Conservation (phyloP, 2,888 invertebrate genomes). For the Athrips mouffetella region DNA sequence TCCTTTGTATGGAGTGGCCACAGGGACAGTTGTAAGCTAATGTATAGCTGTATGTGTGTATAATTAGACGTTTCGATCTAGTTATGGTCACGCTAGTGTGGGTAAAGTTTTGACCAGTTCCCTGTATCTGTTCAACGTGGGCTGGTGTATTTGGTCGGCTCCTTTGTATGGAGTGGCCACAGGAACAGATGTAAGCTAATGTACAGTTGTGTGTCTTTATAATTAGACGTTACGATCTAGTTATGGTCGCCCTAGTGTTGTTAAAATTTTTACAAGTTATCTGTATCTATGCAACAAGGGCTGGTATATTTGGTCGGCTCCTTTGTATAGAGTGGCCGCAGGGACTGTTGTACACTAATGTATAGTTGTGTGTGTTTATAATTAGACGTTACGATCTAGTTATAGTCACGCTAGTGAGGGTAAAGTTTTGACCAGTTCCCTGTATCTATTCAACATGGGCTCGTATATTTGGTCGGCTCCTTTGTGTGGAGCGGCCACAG, state of each 20-base stretch:
- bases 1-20: too few species aligned
- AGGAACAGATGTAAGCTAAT: constrained; percentile 46
- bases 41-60: not conserved
- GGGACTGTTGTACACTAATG: too few species aligned
- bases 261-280: too few species aligned
- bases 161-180: constrained; percentile 86
- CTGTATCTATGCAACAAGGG: too few species aligned
- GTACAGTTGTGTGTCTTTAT: constrained; percentile 30
- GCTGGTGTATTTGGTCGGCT: constrained; percentile 84
- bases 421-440: too few species aligned
- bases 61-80: not conserved
- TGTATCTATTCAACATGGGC: too few species aligned
- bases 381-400: not conserved
- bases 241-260: not conserved
- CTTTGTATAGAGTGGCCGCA: too few species aligned
- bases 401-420: not conserved
- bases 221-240: not conserved
- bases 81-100: not conserved
- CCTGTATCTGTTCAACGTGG: constrained; percentile 84
- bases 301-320: too few species aligned
- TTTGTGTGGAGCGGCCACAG: too few species aligned
- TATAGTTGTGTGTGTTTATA: not conserved
- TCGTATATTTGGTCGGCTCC: too few species aligned
- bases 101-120: constrained; percentile 17
- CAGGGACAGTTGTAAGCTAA: too few species aligned